Evolutionary conservation across 2,113 vertebrate species (phyloP).

Genomic region (Callithrix jacchus): DNA sequence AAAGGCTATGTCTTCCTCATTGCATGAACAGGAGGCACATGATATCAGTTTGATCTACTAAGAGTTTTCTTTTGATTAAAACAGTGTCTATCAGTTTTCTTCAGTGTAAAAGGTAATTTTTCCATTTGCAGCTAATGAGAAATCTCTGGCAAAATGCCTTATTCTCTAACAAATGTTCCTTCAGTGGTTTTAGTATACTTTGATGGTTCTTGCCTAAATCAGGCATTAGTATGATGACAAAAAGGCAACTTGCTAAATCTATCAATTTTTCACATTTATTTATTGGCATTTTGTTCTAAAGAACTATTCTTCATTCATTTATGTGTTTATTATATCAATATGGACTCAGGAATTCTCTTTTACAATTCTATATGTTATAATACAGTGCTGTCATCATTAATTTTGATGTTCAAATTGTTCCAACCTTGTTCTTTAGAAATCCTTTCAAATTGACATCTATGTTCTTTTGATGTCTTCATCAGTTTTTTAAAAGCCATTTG

Average conservation of each 20-base stretch:
- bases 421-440: neutral
- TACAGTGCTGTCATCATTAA: neutral
- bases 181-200: neutral
- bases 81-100: neutral
- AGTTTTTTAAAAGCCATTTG: neutral
- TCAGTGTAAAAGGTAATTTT: neutral
- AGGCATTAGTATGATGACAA: neutral
- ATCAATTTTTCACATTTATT: neutral
- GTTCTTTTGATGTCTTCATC: neutral
- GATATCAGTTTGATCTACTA: neutral
- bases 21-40: neutral
- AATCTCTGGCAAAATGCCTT: neutral
- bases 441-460: neutral
- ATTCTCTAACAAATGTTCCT: neutral
- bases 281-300: neutral
- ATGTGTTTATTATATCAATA: neutral
- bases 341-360: neutral
- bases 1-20: neutral
- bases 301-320: neutral
- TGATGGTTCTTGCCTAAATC: neutral
- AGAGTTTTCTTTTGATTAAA: neutral
- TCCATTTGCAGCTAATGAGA: neutral
- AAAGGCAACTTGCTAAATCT: neutral
- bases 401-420: neutral
- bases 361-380: neutral